Evolutionary conservation across 2,113 vertebrate genomes (phyloP).

Genomic region (Melanocharis versteri): DNA sequence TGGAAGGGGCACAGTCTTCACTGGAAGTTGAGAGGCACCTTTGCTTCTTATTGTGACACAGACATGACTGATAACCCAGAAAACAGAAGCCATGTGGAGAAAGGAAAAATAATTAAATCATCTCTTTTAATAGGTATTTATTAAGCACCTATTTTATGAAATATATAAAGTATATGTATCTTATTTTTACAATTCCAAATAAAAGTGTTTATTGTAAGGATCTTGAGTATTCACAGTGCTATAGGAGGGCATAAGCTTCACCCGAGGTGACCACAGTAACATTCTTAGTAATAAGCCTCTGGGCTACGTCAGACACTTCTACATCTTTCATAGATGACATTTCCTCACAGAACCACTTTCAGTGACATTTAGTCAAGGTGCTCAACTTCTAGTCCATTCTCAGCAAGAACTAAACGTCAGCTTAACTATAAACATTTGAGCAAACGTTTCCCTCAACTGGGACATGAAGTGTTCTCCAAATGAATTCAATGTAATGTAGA

Average conservation of each 20-base stretch:
- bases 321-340: background rate
- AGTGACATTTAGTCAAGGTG: background rate
- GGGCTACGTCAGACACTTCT: background rate
- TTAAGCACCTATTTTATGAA: background rate
- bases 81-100: background rate
- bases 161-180: background rate
- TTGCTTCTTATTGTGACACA: background rate
- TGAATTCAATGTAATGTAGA: background rate
- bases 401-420: background rate
- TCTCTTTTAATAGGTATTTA: background rate
- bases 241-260: background rate
- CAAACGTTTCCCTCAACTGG: background rate
- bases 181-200: background rate
- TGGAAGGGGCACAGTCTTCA: background rate
- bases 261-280: background rate
- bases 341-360: background rate
- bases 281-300: background rate
- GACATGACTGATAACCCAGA: background rate
- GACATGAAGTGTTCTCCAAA: background rate
- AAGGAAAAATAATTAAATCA: background rate
- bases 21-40: background rate
- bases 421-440: background rate
- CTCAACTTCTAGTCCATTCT: background rate
- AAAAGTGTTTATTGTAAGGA: background rate
- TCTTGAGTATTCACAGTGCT: background rate